These are phyloP conservation scores for Notamacropus eugenii DNA, from an alignment of 2,797 vertebrate genomes.

Conservation along the genomic window DNA sequence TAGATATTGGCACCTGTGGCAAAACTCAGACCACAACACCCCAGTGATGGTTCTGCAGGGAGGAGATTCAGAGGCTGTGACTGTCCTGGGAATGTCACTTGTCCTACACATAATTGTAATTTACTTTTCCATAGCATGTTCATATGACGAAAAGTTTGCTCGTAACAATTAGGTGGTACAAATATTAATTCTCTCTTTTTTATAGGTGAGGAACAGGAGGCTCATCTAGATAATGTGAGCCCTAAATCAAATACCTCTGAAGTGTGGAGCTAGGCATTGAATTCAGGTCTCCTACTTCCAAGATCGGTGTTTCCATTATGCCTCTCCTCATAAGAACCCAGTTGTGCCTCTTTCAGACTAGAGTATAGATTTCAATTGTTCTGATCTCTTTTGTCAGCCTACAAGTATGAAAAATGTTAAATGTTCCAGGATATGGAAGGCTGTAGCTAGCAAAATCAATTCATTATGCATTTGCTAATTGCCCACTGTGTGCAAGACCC, in stretches of 20 bases:
- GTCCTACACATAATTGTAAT: neutral
- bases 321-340: neutral
- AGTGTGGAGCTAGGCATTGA: neutral
- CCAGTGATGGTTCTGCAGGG: neutral
- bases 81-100: neutral
- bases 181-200: slow-evolving; percentile 1
- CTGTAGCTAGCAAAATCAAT: neutral
- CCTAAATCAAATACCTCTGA: neutral
- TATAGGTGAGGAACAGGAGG: slow-evolving; percentile 12
- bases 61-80: neutral
- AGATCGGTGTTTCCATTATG: neutral
- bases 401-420: neutral
- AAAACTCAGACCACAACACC: neutral
- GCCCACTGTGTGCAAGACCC: neutral
- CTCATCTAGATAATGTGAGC: slow-evolving; percentile 19
- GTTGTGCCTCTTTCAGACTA: neutral
- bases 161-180: neutral
- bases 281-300: neutral
- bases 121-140: neutral
- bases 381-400: neutral
- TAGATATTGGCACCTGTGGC: neutral
- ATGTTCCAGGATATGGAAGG: neutral
- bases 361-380: neutral
- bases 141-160: neutral
- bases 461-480: neutral